Conservation (phyloP, 2,888 invertebrate genomes). For the Deilephila porcellus region DNA sequence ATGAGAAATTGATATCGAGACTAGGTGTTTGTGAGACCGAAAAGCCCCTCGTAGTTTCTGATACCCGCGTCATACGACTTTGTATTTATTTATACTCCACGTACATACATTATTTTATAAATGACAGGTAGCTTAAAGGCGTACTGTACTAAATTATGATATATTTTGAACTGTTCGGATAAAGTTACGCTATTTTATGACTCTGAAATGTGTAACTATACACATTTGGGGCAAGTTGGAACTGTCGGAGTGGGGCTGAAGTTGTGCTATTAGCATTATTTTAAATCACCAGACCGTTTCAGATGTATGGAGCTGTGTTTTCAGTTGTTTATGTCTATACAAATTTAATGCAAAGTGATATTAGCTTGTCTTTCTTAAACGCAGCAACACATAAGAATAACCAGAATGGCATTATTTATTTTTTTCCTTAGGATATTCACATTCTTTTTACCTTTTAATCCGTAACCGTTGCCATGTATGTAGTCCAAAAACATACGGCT, state of each 20-base stretch:
- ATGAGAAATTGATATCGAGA: too few species aligned
- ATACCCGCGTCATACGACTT: too few species aligned
- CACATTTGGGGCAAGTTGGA: neutral
- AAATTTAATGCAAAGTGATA: too few species aligned
- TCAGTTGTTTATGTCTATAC: neutral
- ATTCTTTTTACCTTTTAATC: too few species aligned
- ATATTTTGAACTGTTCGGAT: neutral
- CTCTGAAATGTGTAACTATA: neutral
- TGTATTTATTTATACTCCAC: neutral
- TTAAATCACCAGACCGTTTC: neutral
- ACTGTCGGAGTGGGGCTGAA: neutral
- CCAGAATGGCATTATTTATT: too few species aligned
- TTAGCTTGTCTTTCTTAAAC: too few species aligned
- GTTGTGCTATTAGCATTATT: conserved; percentile 1
- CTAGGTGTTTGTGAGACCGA: too few species aligned
- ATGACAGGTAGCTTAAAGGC: neutral
- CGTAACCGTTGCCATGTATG: too few species aligned
- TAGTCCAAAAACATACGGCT: too few species aligned
- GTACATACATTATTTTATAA: neutral
- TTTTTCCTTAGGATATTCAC: too few species aligned
- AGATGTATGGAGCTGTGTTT: neutral
- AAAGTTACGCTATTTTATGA: neutral
- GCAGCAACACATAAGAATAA: too few species aligned
- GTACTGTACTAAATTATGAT: conserved; percentile 8
- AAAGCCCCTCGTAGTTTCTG: too few species aligned